Conservation (phyloP, 2,797 vertebrate genomes). For the Peromyscus melanophrys region DNA sequence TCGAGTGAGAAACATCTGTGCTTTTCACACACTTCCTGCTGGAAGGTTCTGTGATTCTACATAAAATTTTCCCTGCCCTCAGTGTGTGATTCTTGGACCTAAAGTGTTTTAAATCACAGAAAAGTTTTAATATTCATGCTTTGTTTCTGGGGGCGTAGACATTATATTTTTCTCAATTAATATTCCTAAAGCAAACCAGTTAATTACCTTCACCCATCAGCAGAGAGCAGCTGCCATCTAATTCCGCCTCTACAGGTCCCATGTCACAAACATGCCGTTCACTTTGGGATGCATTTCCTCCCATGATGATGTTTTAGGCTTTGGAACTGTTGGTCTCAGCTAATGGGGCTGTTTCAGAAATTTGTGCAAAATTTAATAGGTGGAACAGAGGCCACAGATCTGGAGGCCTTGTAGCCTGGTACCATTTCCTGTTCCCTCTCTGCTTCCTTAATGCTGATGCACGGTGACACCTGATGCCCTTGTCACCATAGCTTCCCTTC, state of each 20-base stretch:
- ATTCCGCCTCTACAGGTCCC: not conserved
- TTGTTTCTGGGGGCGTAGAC: not conserved
- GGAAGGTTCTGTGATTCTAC: not conserved
- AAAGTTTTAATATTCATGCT: not conserved
- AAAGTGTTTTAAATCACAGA: not conserved
- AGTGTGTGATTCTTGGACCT: not conserved
- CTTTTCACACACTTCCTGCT: not conserved
- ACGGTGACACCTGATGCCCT: not conserved
- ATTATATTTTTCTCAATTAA: not conserved
- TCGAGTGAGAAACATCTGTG: not conserved
- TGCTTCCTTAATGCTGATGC: not conserved
- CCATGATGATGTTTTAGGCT: not conserved
- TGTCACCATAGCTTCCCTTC: not conserved
- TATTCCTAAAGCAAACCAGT: not conserved
- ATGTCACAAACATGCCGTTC: not conserved
- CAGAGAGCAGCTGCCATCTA: not conserved
- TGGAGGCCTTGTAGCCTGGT: not conserved
- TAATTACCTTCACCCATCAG: not conserved
- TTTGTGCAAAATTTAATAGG: not conserved
- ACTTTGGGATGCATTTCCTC: not conserved
- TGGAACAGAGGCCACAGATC: not conserved
- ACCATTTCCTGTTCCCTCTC: not conserved
- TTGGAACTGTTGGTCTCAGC: not conserved
- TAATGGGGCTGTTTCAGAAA: not conserved
- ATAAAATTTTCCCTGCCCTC: not conserved